Conservation (phyloP, 92 coral and sea anemone genomes). For the Plumapathes pennacea region DNA sequence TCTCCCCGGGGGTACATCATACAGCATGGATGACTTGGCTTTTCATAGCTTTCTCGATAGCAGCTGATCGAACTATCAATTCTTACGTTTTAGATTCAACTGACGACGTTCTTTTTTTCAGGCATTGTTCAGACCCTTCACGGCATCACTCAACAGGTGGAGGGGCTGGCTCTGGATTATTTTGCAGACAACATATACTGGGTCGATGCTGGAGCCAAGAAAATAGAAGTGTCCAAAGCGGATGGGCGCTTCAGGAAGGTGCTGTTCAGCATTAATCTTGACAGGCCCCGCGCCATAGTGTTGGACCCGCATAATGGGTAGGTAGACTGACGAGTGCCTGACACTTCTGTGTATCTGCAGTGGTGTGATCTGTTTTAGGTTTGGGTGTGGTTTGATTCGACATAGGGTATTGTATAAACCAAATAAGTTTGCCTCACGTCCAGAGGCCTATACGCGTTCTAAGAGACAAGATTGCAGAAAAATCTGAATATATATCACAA, state of each 20-base stretch:
- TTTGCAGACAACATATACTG: constrained; percentile 87
- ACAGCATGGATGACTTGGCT: no score
- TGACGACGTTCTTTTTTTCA: no score
- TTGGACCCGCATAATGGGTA: constrained; percentile 80
- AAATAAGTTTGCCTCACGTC: no score
- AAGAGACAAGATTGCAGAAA: no score
- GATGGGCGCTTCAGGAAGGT: constrained; percentile 83
- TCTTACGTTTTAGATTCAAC: no score
- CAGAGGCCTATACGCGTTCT: no score
- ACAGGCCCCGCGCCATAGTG: constrained; percentile 86
- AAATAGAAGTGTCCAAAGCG: constrained; percentile 87
- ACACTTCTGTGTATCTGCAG: not conserved
- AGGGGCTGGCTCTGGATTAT: constrained; percentile 94
- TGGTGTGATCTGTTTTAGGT: not conserved
- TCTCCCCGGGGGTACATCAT: no score
- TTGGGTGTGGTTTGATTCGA: not conserved
- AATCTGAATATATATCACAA: no score
- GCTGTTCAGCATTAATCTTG: constrained; percentile 50
- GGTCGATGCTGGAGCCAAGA: constrained; percentile 90
- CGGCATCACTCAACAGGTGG: constrained; percentile 74
- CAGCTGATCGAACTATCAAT: no score
- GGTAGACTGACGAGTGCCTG: constrained; percentile 7
- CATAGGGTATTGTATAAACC: no score
- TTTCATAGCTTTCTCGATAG: no score
- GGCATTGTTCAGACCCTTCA: constrained; percentile 66